These are phyloP conservation scores for Psittacula echo DNA, from an alignment of 2,797 vertebrate genomes.

Conservation along the genomic window DNA sequence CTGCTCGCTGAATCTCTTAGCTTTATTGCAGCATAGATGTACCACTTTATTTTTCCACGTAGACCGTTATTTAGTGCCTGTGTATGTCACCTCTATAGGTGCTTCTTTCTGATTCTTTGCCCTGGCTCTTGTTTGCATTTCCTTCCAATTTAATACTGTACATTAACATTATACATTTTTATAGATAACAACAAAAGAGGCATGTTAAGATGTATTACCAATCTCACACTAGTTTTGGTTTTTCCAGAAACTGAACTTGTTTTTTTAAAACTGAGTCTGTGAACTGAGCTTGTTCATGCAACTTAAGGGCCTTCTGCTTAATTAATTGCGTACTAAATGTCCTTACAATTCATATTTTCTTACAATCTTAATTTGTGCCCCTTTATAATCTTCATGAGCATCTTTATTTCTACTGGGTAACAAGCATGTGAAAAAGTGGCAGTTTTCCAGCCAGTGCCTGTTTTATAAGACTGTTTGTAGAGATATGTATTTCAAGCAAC, in stretches of 20 bases:
- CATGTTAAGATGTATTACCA: neutral
- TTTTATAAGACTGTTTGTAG: neutral
- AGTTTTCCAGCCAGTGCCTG: neutral
- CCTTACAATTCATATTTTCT: neutral
- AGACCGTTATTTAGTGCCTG: neutral
- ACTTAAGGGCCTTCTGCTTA: neutral
- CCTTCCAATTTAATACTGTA: neutral
- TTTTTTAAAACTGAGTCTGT: neutral
- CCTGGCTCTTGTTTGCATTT: neutral
- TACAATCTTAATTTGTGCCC: neutral
- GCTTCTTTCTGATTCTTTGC: neutral
- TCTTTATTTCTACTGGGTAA: neutral
- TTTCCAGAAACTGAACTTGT: neutral
- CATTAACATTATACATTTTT: neutral
- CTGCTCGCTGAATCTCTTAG: neutral
- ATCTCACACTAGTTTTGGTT: neutral
- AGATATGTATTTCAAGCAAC: slow-evolving; percentile 14
- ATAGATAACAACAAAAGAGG: neutral
- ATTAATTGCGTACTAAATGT: neutral
- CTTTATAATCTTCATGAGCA: neutral
- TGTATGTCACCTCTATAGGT: neutral
- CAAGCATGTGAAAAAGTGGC: neutral
- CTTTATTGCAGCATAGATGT: neutral
- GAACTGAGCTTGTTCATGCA: neutral
- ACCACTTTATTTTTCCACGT: neutral